Evolutionary conservation across 2,888 invertebrate genomes (phyloP).

Genomic region (Limnephilus marmoratus): DNA sequence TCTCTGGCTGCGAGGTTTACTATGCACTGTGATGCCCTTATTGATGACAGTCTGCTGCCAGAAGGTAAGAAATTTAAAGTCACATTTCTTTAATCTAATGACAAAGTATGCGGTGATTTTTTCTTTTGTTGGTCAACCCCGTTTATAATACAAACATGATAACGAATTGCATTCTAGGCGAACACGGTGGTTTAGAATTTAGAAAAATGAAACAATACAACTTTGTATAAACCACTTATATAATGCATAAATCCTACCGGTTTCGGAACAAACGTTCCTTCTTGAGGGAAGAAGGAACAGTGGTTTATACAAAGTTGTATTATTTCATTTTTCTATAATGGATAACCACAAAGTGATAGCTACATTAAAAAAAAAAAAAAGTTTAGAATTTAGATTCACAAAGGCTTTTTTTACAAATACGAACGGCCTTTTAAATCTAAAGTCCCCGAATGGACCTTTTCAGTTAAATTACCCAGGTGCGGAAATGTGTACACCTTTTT

Average conservation of each 20-base stretch:
- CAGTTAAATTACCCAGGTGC: background rate
- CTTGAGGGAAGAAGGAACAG: too few relatives aligned
- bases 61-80: conserved; percentile 77
- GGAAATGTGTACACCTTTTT: background rate
- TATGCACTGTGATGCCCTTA: conserved; percentile 94
- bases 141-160: background rate
- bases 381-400: too few relatives aligned
- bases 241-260: too few relatives aligned
- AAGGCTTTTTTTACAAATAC: background rate
- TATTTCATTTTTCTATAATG: too few relatives aligned
- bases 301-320: too few relatives aligned
- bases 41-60: conserved; percentile 86
- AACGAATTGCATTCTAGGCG: too few relatives aligned
- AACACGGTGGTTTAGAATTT: too few relatives aligned
- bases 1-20: conserved; percentile 91
- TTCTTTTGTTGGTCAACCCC: background rate
- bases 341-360: too few relatives aligned
- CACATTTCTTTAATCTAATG: background rate
- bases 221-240: too few relatives aligned
- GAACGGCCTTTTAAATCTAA: background rate
- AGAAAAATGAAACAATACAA: too few relatives aligned
- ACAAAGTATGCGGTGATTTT: background rate
- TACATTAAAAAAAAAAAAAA: too few relatives aligned
- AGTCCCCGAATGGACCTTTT: background rate
- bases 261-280: too few relatives aligned